Evolutionary conservation across 2,888 invertebrate species (phyloP).

Genomic region (Metacarcinus magister): DNA sequence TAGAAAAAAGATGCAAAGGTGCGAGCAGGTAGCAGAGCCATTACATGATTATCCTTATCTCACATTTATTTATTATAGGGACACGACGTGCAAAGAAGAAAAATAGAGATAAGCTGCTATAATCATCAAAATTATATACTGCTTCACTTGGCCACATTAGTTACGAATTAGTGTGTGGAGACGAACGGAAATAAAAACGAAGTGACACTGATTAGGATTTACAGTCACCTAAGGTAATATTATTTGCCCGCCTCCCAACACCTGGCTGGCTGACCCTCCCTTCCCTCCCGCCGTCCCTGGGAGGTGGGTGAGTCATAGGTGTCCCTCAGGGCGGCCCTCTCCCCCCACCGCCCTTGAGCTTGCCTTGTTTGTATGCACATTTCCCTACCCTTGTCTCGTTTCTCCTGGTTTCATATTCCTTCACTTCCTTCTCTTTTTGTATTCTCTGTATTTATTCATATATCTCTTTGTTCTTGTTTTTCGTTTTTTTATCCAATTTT

Average conservation of each 20-base stretch:
- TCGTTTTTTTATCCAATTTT: neutral
- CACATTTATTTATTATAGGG: slow-evolving; percentile 10
- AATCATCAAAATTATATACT: slow-evolving; percentile 21
- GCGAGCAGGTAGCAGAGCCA: slow-evolving; percentile 21
- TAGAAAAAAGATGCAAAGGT: slow-evolving; percentile 14
- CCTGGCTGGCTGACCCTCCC: neutral
- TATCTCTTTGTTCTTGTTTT: neutral
- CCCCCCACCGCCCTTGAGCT: neutral
- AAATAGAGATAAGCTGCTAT: neutral
- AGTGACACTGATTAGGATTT: slow-evolving; percentile 41
- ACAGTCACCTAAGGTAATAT: slow-evolving; percentile 31
- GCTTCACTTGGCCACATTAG: neutral
- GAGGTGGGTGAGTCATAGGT: neutral
- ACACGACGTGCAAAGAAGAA: neutral
- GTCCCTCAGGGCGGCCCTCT: neutral
- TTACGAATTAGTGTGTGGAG: neutral
- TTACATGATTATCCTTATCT: slow-evolving; percentile 48
- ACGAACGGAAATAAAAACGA: neutral
- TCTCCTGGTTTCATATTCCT: neutral
- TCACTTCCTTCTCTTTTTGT: neutral
- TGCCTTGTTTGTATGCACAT: neutral
- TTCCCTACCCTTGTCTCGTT: neutral
- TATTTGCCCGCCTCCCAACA: neutral
- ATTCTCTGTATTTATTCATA: neutral
- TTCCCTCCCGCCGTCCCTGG: neutral